Percentiles rank a stretch among this genome's conserved stretches.
phyloP scores from a whole-genome alignment of 2,888 invertebrate species.

The Gisinianus flammeolus region DNA sequence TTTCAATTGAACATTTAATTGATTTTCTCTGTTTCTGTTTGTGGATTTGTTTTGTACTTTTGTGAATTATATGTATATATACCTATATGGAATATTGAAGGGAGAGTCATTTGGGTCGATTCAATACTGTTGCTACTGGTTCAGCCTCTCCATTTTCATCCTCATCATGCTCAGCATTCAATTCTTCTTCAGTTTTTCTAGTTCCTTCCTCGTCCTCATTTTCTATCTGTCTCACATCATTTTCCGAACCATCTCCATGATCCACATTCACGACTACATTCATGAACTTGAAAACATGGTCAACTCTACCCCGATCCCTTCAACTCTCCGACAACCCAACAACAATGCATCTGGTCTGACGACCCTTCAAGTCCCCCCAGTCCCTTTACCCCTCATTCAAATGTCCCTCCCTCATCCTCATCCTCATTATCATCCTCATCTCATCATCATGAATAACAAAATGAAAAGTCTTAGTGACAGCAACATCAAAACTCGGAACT shows the following conservation, averaged over 20 bases:
- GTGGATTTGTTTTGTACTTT: neutral
- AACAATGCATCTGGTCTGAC: neutral
- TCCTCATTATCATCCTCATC: neutral
- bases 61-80: no score
- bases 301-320: constrained; percentile 15
- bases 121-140: constrained; percentile 32
- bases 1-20: no score
- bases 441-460: no score
- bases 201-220: constrained; percentile 24
- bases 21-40: no score
- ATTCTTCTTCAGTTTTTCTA: constrained; percentile 38
- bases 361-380: constrained; percentile 13
- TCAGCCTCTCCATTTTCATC: constrained; percentile 24
- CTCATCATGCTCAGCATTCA: constrained; percentile 22
- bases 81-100: no score
- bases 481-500: no score
- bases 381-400: neutral
- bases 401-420: neutral
- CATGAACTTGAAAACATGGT: constrained; percentile 16
- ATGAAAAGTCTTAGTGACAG: no score
- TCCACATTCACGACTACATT: constrained; percentile 20
- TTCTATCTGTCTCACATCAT: constrained; percentile 31
- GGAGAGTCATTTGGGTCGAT: no score
- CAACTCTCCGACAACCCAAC: neutral
- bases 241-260: constrained; percentile 25